phyloP scores from a whole-genome alignment of 2,797 vertebrate genomes.

The Pitangus sulphuratus region DNA sequence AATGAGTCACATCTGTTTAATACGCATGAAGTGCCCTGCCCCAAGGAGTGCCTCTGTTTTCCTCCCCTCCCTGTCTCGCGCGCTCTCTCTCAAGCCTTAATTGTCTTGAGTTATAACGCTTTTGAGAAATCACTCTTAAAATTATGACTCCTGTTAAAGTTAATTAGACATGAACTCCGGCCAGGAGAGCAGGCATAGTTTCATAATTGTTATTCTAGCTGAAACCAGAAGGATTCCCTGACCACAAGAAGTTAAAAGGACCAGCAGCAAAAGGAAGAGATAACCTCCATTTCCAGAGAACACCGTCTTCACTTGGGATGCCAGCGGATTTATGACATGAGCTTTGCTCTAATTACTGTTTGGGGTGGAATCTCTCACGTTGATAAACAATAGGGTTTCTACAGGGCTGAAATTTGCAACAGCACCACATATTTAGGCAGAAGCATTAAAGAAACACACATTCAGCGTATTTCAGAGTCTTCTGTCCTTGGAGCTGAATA shows the following conservation, averaged over 20 bases:
- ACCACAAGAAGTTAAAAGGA: slow-evolving; percentile 49
- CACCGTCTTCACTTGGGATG: background rate
- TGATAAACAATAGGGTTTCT: background rate
- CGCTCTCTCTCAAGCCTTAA: slow-evolving; percentile 51
- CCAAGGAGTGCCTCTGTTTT: slow-evolving; percentile 68
- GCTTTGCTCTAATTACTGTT: background rate
- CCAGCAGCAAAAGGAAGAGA: background rate
- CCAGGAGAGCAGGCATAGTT: background rate
- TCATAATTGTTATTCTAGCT: background rate
- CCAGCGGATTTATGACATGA: background rate
- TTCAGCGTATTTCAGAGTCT: background rate
- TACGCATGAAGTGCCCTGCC: slow-evolving; percentile 68
- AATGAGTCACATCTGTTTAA: slow-evolving; percentile 74
- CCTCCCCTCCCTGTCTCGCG: slow-evolving; percentile 52
- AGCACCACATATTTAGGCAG: background rate
- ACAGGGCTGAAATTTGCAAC: background rate
- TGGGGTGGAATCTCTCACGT: background rate
- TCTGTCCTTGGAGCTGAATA: background rate
- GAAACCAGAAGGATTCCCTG: slow-evolving; percentile 14
- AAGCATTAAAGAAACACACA: accelerated
- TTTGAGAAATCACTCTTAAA: slow-evolving; percentile 64
- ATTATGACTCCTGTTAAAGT: slow-evolving; percentile 50
- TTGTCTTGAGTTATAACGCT: slow-evolving; percentile 45
- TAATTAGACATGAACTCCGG: slow-evolving; percentile 34
- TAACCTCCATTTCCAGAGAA: background rate